These are phyloP conservation scores for Tuberolachnus salignus DNA, from an alignment of 2,888 invertebrate species.

Conservation along the genomic window DNA sequence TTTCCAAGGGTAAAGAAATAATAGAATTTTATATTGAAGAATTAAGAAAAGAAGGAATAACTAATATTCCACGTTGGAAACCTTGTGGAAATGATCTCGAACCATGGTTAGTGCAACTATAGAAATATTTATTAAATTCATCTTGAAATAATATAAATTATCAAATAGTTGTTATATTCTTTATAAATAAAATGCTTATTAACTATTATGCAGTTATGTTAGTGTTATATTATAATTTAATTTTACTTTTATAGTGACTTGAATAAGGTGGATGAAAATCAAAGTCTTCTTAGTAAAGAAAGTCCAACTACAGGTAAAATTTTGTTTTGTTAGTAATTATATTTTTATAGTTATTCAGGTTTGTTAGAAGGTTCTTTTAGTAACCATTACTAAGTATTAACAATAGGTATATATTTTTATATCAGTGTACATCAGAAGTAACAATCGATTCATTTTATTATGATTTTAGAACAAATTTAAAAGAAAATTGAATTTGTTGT, in stretches of 20 bases:
- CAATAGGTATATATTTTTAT: too few relatives aligned
- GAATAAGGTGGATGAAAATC: conserved; percentile 21
- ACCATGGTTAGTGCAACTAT: conserved; percentile 23
- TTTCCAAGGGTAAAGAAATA: conserved; percentile 88
- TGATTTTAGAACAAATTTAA: too few relatives aligned
- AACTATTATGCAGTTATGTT: too few relatives aligned
- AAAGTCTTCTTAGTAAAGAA: conserved; percentile 13
- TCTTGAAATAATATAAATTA: too few relatives aligned
- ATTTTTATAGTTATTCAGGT: too few relatives aligned
- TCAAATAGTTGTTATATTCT: too few relatives aligned
- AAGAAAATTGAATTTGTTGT: too few relatives aligned
- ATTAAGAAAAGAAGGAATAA: conserved; percentile 76
- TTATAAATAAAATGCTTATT: too few relatives aligned
- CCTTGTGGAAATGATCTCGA: conserved; percentile 60
- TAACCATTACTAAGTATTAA: too few relatives aligned
- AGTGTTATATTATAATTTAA: not conserved
- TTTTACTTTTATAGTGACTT: conserved; percentile 30
- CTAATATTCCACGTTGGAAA: conserved; percentile 70
- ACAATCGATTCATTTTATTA: too few relatives aligned
- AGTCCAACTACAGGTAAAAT: conserved; percentile 48
- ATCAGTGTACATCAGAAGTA: too few relatives aligned
- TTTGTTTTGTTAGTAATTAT: not conserved
- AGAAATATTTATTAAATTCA: not conserved
- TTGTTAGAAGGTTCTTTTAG: too few relatives aligned
- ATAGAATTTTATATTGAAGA: conserved; percentile 87